These are phyloP conservation scores for Drosophila sp. DNA, from an alignment of 1,140 invertebrate genomes.

Conservation along the genomic window DNA sequence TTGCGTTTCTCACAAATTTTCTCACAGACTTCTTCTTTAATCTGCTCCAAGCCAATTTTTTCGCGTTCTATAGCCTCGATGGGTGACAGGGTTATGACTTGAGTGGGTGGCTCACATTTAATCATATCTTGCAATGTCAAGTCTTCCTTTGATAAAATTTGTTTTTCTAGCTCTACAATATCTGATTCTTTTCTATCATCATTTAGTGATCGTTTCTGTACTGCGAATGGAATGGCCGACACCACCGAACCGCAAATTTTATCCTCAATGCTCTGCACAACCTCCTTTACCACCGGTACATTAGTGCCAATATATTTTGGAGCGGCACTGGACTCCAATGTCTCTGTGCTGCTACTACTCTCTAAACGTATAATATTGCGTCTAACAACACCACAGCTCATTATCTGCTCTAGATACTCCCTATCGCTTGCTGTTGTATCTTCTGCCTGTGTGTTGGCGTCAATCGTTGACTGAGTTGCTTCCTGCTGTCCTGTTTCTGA, in stretches of 20 bases:
- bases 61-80: slow-evolving; percentile 57
- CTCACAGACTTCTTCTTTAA: slow-evolving; percentile 73
- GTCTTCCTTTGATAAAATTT: slow-evolving; percentile 67
- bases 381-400: slow-evolving; percentile 74
- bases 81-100: slow-evolving; percentile 66
- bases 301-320: slow-evolving; percentile 68
- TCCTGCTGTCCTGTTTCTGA: slow-evolving; percentile 20
- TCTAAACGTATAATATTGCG: slow-evolving; percentile 72
- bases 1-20: slow-evolving; percentile 72
- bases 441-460: slow-evolving; percentile 20
- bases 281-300: slow-evolving; percentile 66
- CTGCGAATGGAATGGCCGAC: slow-evolving; percentile 67
- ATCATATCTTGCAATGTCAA: slow-evolving; percentile 55
- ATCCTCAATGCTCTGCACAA: slow-evolving; percentile 74
- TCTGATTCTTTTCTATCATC: slow-evolving; percentile 43
- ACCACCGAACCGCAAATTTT: slow-evolving; percentile 59
- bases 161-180: slow-evolving; percentile 63
- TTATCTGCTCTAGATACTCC: slow-evolving; percentile 72
- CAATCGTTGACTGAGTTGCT: not conserved
- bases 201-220: slow-evolving; percentile 49
- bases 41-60: slow-evolving; percentile 35
- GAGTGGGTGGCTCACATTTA: slow-evolving; percentile 52
- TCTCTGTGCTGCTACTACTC: slow-evolving; percentile 62
- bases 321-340: slow-evolving; percentile 38
- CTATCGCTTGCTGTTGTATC: slow-evolving; percentile 60